phyloP scores from a whole-genome alignment of 2,888 invertebrate species.

The Heliconius erato region DNA sequence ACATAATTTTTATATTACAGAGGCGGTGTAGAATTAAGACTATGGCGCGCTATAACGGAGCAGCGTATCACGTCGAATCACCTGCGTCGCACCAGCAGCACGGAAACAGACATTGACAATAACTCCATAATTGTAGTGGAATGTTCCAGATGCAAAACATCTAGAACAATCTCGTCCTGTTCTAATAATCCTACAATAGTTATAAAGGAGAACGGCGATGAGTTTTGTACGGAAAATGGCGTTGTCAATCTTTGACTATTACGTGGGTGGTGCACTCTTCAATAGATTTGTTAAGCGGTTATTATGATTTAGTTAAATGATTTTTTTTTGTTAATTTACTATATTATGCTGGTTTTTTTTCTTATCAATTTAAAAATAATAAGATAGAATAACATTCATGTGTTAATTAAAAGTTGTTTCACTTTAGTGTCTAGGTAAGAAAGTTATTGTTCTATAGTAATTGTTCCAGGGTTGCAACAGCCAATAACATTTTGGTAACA shows the following conservation, averaged over 20 bases:
- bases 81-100: slow-evolving; percentile 75
- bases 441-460: not conserved
- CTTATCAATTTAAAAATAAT: not conserved
- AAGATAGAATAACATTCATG: no score
- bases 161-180: slow-evolving; percentile 64
- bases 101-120: slow-evolving; percentile 79
- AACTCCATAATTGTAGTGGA: slow-evolving; percentile 81
- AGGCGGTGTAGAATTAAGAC: slow-evolving; percentile 92
- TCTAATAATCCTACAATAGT: slow-evolving; percentile 75
- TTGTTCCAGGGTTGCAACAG: no score
- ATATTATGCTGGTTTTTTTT: not conserved
- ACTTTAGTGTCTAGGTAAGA: not conserved
- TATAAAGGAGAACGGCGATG: slow-evolving; percentile 70
- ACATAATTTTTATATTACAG: slow-evolving; percentile 70
- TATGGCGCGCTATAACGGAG: slow-evolving; percentile 93
- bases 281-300: slow-evolving; percentile 59
- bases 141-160: slow-evolving; percentile 72
- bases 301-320: not conserved
- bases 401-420: not conserved
- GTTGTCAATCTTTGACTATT: slow-evolving; percentile 79
- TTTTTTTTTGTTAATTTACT: not conserved
- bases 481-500: no score
- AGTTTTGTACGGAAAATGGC: slow-evolving; percentile 71
- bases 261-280: slow-evolving; percentile 85
- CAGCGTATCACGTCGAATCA: slow-evolving; percentile 76